phyloP scores from a whole-genome alignment of 2,797 vertebrate genomes.

The Micropoecilia bifurca region DNA sequence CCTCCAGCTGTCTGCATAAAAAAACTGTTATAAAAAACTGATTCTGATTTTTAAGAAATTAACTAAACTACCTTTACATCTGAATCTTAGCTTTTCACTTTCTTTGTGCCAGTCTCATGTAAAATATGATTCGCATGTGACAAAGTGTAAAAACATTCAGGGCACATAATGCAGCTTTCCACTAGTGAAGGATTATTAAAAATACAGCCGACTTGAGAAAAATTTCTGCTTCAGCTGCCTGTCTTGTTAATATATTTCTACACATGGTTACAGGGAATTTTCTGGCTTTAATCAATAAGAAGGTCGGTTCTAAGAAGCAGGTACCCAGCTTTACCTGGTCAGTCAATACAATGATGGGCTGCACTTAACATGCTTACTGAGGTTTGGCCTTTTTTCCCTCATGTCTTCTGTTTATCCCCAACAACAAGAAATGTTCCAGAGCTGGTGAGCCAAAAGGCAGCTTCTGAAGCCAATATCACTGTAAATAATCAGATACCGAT shows the following conservation, averaged over 20 bases:
- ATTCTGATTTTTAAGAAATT: not conserved
- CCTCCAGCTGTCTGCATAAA: too few species aligned
- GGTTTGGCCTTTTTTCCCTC: not conserved
- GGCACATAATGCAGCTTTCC: not conserved
- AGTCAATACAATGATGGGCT: conserved; percentile 18
- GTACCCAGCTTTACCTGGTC: conserved; percentile 27
- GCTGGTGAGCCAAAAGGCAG: not conserved
- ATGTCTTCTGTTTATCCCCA: not conserved
- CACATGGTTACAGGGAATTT: conserved; percentile 16
- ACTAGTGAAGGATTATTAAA: conserved; percentile 5
- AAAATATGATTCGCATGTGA: not conserved
- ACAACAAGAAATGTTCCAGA: not conserved
- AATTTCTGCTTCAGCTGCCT: conserved; percentile 18
- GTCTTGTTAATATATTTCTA: conserved; percentile 36
- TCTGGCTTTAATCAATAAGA: conserved; percentile 45
- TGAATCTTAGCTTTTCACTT: not conserved
- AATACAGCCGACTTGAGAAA: conserved; percentile 1
- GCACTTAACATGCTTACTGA: not conserved
- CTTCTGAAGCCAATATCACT: too few species aligned
- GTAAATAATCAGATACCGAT: not conserved
- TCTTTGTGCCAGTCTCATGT: not conserved
- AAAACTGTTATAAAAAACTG: too few species aligned
- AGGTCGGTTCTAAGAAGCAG: conserved; percentile 8
- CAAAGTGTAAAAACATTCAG: not conserved
- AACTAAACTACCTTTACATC: not conserved